Evolutionary conservation across 2,113 vertebrate species (phyloP).

Genomic region (Coptodon bakossiorum): DNA sequence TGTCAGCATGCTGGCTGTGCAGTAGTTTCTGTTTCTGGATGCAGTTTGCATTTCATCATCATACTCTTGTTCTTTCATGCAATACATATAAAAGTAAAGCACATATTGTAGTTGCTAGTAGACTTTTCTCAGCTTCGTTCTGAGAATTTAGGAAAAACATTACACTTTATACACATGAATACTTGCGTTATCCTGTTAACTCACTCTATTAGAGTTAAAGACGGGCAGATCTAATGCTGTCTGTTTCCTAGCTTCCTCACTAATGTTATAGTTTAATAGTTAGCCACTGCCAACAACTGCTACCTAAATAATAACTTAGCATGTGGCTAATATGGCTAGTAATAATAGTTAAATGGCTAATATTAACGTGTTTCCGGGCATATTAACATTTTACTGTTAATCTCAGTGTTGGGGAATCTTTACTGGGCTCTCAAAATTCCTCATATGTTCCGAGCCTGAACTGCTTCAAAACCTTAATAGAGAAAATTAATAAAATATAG

Average conservation of each 20-base stretch:
- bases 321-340: not conserved
- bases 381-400: not conserved
- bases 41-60: not conserved
- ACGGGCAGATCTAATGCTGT: not conserved
- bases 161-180: not conserved
- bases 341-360: not conserved
- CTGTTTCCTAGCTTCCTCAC: not conserved
- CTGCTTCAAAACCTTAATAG: not conserved
- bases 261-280: not conserved
- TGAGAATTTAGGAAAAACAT: not conserved
- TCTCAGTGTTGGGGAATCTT: not conserved
- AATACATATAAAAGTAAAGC: not conserved
- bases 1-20: not conserved
- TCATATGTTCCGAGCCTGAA: not conserved
- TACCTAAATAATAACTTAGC: not conserved
- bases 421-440: not conserved
- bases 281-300: not conserved
- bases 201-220: not conserved
- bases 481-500: not conserved
- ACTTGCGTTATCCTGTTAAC: not conserved
- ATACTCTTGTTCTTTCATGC: not conserved
- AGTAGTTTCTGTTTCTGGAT: not conserved
- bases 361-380: rapidly evolving
- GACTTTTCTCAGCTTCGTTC: not conserved
- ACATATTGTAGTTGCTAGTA: not conserved